Evolutionary conservation across 1,140 invertebrate genomes (phyloP).

Genomic region (Pararge aegeria): DNA sequence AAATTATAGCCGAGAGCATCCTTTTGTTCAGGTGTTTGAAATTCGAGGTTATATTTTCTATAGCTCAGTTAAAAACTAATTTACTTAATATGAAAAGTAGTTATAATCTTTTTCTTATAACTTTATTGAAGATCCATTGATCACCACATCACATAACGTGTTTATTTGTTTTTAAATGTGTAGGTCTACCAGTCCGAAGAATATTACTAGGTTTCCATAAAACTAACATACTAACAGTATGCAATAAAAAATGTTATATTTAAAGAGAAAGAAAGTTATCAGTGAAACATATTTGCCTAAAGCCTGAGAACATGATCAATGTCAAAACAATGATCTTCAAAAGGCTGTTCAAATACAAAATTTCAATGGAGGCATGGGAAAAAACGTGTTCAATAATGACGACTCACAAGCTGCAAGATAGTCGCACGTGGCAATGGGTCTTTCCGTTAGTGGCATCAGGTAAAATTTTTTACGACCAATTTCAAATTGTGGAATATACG

Average conservation of each 20-base stretch:
- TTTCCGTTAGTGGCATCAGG: conserved; percentile 68
- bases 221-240: too few relatives aligned
- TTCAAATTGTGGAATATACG: conserved; percentile 5
- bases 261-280: too few relatives aligned
- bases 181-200: too few relatives aligned
- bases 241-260: too few relatives aligned
- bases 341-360: conserved; percentile 1
- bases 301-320: conserved; percentile 5
- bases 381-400: conserved; percentile 26
- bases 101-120: too few relatives aligned
- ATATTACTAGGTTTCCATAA: too few relatives aligned
- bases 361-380: conserved; percentile 7
- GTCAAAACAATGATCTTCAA: conserved; percentile 10
- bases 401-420: conserved; percentile 47
- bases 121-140: too few relatives aligned
- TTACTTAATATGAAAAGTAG: too few relatives aligned
- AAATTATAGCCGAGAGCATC: conserved; percentile 4
- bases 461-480: conserved; percentile 62
- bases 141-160: too few relatives aligned
- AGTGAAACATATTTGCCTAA: too few relatives aligned
- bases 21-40: conserved; percentile 1
- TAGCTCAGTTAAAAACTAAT: neutral
- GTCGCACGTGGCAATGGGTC: conserved; percentile 70
- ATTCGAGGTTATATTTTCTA: neutral
- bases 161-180: too few relatives aligned